These are phyloP conservation scores for Leucopternis melanops DNA, from an alignment of 2,113 vertebrate species.

Conservation along the genomic window DNA sequence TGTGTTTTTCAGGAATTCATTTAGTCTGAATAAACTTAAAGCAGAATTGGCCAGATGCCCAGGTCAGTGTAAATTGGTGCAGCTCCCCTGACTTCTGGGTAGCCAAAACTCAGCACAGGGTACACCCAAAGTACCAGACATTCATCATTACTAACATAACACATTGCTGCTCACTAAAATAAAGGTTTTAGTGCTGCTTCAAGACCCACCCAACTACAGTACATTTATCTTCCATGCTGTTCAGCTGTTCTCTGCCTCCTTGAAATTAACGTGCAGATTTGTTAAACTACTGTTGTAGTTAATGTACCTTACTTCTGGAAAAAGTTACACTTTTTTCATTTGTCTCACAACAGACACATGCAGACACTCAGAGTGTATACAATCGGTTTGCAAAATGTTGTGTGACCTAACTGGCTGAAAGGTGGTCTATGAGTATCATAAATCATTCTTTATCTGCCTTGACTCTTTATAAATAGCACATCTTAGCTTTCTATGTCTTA, in stretches of 20 bases:
- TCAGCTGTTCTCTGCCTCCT: not conserved
- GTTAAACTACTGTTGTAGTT: not conserved
- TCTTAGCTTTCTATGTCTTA: not conserved
- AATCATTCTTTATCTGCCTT: conserved; percentile 44
- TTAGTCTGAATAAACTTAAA: not conserved
- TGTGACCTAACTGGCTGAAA: conserved; percentile 1
- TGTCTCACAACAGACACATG: not conserved
- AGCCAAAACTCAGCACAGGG: not conserved
- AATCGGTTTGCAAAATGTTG: not conserved
- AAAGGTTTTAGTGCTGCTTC: not conserved
- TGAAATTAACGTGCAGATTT: not conserved
- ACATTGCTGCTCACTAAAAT: not conserved
- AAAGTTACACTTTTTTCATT: not conserved
- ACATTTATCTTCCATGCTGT: not conserved
- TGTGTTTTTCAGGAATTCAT: not conserved
- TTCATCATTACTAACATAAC: not conserved
- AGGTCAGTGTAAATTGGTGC: not conserved
- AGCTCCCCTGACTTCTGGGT: not conserved
- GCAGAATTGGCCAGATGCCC: not conserved
- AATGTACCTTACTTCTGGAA: not conserved
- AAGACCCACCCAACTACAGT: not conserved
- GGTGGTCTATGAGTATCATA: not conserved
- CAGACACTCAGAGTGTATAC: not conserved
- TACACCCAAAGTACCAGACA: not conserved
- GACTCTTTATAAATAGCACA: not conserved